Evolutionary conservation across 2,113 vertebrate genomes (phyloP).

Genomic region (Dolichallabes microphthalmus): DNA sequence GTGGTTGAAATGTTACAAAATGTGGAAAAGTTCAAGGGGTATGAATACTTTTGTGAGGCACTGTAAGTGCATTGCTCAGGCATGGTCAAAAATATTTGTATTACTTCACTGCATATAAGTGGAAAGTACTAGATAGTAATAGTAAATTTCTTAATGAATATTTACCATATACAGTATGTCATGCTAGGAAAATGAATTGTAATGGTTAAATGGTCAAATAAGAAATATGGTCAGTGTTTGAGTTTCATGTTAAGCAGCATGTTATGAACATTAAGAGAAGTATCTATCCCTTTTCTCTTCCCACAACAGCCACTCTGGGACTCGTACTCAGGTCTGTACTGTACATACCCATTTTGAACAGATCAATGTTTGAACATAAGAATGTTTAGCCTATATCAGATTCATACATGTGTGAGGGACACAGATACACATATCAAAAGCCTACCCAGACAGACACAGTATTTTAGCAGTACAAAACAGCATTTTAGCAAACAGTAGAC

Average conservation of each 20-base stretch:
- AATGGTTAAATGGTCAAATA: slow-evolving; percentile 45
- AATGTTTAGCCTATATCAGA: background rate
- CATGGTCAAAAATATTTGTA: slow-evolving; percentile 1
- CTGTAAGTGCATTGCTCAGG: background rate
- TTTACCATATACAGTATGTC: background rate
- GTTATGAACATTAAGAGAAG: slow-evolving; percentile 54
- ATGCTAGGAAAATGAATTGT: slow-evolving; percentile 46
- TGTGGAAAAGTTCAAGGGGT: no score
- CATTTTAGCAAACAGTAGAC: background rate
- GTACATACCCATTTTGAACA: background rate
- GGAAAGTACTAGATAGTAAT: slow-evolving; percentile 1
- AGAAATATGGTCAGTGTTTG: slow-evolving; percentile 50
- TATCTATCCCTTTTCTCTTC: slow-evolving; percentile 11
- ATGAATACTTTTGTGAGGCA: no score
- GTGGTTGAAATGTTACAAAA: no score
- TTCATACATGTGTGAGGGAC: background rate
- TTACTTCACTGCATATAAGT: background rate
- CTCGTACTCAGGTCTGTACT: slow-evolving; percentile 21
- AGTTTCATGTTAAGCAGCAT: slow-evolving; percentile 50
- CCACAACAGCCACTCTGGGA: slow-evolving; percentile 54
- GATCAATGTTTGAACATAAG: no score
- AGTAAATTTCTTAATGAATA: background rate
- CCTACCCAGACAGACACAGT: slow-evolving; percentile 50
- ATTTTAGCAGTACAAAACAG: background rate
- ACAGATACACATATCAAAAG: slow-evolving; percentile 20